A percentile compares a stretch with the other conserved stretches of the same genome.
Conservation (phyloP, 2,888 invertebrate species). For the Chirona hameri region DNA sequence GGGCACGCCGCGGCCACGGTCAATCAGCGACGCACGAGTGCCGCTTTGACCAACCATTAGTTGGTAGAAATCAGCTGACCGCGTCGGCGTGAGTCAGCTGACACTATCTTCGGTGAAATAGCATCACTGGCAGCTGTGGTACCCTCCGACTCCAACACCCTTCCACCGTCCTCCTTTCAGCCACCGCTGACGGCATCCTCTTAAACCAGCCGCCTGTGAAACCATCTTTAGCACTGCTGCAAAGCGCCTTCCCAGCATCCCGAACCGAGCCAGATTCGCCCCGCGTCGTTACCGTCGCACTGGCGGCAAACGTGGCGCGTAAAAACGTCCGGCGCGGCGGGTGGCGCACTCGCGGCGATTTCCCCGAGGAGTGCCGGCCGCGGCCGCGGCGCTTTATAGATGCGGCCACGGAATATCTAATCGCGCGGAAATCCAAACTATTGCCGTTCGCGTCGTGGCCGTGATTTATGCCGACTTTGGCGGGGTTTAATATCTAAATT, state of each 20-base stretch:
- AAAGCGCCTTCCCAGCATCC: neutral
- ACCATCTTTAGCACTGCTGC: neutral
- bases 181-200: no score
- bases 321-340: constrained; percentile 12
- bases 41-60: no score
- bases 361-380: neutral
- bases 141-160: no score
- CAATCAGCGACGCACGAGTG: no score
- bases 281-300: neutral
- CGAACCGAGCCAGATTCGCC: neutral
- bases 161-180: no score
- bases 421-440: constrained; percentile 12
- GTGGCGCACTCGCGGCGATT: neutral
- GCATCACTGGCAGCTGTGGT: no score
- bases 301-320: neutral
- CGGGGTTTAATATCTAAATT: constrained; percentile 9
- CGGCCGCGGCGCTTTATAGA: constrained; percentile 9
- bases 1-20: no score
- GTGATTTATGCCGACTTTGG: constrained; percentile 6
- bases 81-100: no score
- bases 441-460: neutral
- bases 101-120: no score
- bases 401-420: constrained; percentile 13
- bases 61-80: no score
- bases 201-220: neutral